These are phyloP conservation scores for Passer domesticus DNA, from an alignment of 2,113 vertebrate species.

Conservation along the genomic window DNA sequence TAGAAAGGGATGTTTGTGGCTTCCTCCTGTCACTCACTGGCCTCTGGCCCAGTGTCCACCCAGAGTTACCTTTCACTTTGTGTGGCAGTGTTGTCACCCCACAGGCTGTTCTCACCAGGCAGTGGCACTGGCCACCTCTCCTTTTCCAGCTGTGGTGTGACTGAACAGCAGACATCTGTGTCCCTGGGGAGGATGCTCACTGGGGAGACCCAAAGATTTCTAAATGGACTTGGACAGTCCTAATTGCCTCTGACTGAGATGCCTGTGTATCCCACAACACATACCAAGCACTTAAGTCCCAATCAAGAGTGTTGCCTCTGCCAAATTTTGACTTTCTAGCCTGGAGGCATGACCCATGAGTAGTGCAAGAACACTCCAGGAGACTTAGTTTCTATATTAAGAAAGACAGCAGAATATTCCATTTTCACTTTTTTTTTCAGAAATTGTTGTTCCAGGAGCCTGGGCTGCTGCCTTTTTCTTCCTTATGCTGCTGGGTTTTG, in stretches of 20 bases:
- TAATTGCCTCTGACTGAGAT: background rate
- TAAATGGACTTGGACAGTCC: background rate
- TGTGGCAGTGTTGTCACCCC: background rate
- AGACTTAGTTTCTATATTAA: background rate
- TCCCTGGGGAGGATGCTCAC: background rate
- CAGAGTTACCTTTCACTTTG: background rate
- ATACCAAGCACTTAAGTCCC: background rate
- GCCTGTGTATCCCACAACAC: background rate
- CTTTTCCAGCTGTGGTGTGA: accelerated
- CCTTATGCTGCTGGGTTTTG: accelerated
- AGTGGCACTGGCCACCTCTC: background rate
- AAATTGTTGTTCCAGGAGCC: background rate
- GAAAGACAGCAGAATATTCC: background rate
- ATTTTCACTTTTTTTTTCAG: background rate
- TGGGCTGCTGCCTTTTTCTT: background rate
- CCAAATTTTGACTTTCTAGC: background rate
- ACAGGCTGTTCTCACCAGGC: background rate
- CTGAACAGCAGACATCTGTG: background rate
- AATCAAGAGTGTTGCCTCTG: background rate
- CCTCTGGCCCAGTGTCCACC: background rate
- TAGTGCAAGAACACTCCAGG: background rate
- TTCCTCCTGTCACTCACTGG: background rate
- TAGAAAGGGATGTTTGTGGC: background rate
- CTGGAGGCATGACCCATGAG: background rate
- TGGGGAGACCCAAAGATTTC: background rate